A percentile compares a stretch with the other conserved stretches of the same genome.
These are phyloP conservation scores for Cheilinus undulatus DNA, from an alignment of 2,113 vertebrate genomes.

Conservation along the genomic window DNA sequence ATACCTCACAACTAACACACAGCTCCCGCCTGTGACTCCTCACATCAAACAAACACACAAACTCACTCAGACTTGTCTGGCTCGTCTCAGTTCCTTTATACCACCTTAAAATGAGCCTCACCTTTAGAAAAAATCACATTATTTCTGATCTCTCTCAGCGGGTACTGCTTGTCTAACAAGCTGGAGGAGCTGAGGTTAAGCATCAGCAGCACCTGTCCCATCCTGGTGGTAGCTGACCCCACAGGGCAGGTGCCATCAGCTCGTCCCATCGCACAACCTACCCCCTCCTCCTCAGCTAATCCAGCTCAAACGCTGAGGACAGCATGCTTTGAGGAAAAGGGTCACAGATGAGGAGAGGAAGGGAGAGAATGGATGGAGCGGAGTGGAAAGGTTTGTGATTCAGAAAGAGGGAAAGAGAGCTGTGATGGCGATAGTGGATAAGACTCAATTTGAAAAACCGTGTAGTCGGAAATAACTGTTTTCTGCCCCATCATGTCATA, in stretches of 20 bases:
- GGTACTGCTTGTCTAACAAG: conserved; percentile 2
- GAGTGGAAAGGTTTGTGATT: conserved; percentile 34
- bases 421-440: conserved; percentile 70
- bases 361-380: conserved; percentile 12
- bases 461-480: conserved; percentile 83
- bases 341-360: conserved; percentile 44
- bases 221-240: conserved; percentile 46
- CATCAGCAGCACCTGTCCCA: conserved; percentile 36
- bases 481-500: conserved; percentile 82
- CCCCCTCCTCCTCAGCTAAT: conserved; percentile 46
- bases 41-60: conserved; percentile 27
- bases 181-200: conserved; percentile 58
- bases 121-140: conserved; percentile 18
- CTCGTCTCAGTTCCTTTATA: not conserved
- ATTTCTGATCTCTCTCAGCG: conserved; percentile 4
- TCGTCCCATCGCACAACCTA: conserved; percentile 59
- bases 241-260: conserved; percentile 64
- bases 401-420: conserved; percentile 10
- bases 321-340: conserved; percentile 72
- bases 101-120: conserved; percentile 31
- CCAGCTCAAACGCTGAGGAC: conserved; percentile 75
- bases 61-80: not conserved
- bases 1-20: conserved; percentile 32
- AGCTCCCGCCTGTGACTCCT: conserved; percentile 5
- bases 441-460: conserved; percentile 81